Base-by-base conservation (phyloP, 2,888 invertebrate genomes). In the Metacarcinus magister region DNA sequence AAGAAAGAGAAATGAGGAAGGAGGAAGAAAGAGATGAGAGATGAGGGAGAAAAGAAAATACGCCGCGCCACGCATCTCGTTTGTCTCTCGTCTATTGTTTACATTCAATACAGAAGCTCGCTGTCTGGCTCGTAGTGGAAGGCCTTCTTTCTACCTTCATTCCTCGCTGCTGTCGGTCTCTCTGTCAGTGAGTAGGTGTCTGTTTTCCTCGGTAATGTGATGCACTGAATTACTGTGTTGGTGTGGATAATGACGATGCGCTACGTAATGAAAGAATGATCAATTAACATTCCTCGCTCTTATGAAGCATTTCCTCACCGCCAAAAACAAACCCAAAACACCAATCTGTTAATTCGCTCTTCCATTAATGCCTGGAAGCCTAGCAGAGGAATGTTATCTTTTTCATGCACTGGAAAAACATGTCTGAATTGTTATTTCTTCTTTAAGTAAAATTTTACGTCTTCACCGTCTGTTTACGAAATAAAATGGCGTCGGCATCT, bases 231-330 rank as follows among this genome's bases (percentile, higher is more conserved):
- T 82, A 82, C 82, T 8, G 32, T 32, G 32, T 10, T 32, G 82
- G 82, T 32, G 82, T 82, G 82, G 82, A 82, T 32, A 28, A 82
- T 82, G 19, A 82, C 82, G 19, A 16, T 54, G 54, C 4, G 28
- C 82, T 5, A 28, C 32, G 32, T 82, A 28, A 82, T 82, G 82
- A 82, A 82, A 32, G 82, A 82, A 82, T 82, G 8, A 82, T 32
- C 82, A 82, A 82, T 82, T 82, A 82, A 82, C 82, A 82, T 82
- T 82, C 82, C 82, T 28, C 28, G 28, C 32, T 32, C 82, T 82
- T 82, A 23, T 82, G 82, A 19, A 32, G 19, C 7, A 82, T 28
- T 28, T 32, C 19, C 82, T 32, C 82, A 1, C 82, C 32, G 32
- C 82, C 32, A 82, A 82, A 82, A 82, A 82, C 67, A n/a, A 23